Evolutionary conservation across 2,888 invertebrate species (phyloP).

Genomic region (Lasioglossum pauxillum): DNA sequence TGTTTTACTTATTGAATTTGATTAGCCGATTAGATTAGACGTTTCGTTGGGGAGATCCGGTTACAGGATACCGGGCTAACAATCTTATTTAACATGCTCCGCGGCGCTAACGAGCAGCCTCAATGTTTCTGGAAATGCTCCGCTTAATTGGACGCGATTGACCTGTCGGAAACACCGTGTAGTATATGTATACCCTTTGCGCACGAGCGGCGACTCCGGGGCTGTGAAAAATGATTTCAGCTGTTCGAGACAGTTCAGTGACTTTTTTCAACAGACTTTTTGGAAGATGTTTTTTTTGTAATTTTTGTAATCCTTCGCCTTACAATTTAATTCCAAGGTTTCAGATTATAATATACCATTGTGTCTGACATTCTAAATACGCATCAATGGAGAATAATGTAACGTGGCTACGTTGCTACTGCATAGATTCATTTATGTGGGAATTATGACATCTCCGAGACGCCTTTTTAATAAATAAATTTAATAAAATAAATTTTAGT

Average conservation of each 20-base stretch:
- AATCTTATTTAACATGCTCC: background rate
- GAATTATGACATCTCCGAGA: too few relatives aligned
- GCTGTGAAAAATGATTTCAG: background rate
- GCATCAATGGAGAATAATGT: too few relatives aligned
- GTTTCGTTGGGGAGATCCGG: background rate
- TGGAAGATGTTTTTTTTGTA: too few relatives aligned
- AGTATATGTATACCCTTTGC: background rate
- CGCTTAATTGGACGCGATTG: background rate
- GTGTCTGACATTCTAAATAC: too few relatives aligned
- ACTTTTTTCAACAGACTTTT: background rate
- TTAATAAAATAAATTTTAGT: too few relatives aligned
- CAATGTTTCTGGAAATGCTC: background rate
- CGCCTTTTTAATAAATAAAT: too few relatives aligned
- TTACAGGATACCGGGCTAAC: background rate
- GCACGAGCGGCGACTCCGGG: background rate
- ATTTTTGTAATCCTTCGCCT: too few relatives aligned
- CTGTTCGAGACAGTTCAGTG: too few relatives aligned
- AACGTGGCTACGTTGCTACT: too few relatives aligned
- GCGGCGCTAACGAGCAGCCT: background rate
- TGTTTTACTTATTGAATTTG: conserved; percentile 16
- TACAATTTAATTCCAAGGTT: too few relatives aligned
- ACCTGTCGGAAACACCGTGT: background rate
- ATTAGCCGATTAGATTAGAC: conserved; percentile 25
- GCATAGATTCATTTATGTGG: too few relatives aligned
- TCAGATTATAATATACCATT: too few relatives aligned